Evolutionary conservation across 1,140 invertebrate species (phyloP).

Genomic region (Acromyrmex charruanus): DNA sequence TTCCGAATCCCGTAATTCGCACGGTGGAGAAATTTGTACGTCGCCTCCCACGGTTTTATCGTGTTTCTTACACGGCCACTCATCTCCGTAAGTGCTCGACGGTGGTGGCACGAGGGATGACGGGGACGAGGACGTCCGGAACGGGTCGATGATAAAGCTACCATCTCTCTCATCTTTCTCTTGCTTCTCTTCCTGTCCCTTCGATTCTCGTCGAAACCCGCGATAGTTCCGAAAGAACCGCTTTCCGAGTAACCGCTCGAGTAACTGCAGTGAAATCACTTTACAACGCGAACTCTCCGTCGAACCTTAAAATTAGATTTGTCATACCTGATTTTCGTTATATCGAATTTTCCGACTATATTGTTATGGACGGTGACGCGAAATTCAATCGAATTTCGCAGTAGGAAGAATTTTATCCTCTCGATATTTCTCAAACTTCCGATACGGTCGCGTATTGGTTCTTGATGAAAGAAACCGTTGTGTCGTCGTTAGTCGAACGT

Average conservation of each 20-base stretch:
- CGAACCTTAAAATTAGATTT: slow-evolving; percentile 61
- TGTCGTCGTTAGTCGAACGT: slow-evolving; percentile 13
- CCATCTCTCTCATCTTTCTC: neutral
- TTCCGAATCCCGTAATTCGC: slow-evolving; percentile 62
- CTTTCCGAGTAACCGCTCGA: slow-evolving; percentile 42
- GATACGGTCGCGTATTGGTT: neutral
- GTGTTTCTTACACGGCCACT: slow-evolving; percentile 66
- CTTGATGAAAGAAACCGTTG: slow-evolving; percentile 4
- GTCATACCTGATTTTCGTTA: slow-evolving; percentile 65
- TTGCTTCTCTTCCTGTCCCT: slow-evolving; percentile 21
- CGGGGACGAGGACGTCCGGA: slow-evolving; percentile 57
- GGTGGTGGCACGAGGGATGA: slow-evolving; percentile 25
- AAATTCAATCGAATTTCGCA: slow-evolving; percentile 33
- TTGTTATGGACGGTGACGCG: slow-evolving; percentile 32
- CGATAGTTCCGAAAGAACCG: slow-evolving; percentile 56
- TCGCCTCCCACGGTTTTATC: slow-evolving; percentile 57
- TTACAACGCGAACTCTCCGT: slow-evolving; percentile 61
- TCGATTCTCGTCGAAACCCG: slow-evolving; percentile 55
- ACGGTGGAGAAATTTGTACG: slow-evolving; percentile 47
- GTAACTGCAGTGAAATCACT: slow-evolving; percentile 44
- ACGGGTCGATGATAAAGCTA: slow-evolving; percentile 72
- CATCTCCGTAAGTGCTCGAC: slow-evolving; percentile 62
- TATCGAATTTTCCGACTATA: slow-evolving; percentile 43
- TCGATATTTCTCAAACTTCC: slow-evolving; percentile 8
- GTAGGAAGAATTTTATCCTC: slow-evolving; percentile 27